Evolutionary conservation across 2,797 vertebrate species (phyloP).

Genomic region (Enteromius mattozi): DNA sequence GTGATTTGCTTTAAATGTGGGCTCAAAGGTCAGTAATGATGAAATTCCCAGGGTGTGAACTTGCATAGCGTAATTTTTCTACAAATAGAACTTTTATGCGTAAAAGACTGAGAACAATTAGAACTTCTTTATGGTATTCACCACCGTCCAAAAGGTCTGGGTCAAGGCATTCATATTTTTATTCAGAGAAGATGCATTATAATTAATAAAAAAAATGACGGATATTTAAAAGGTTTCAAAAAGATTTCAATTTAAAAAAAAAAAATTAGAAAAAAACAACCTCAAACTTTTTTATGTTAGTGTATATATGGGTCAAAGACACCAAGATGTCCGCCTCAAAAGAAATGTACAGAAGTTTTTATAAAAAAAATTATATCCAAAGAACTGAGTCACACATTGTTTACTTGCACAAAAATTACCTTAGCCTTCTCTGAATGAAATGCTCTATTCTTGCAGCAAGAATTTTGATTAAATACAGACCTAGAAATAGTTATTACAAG

Average conservation of each 20-base stretch:
- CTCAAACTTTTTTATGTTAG: not conserved
- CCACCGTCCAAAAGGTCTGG: not conserved
- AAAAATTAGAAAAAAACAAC: not conserved
- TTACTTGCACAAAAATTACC: not conserved
- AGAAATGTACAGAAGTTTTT: too few relatives aligned
- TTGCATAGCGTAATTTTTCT: slow-evolving; percentile 12
- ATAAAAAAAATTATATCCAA: too few relatives aligned
- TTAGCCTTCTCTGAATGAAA: not conserved
- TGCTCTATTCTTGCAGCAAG: not conserved
- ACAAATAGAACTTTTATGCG: slow-evolving; percentile 28
- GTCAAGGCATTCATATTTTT: not conserved
- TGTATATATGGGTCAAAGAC: too few relatives aligned
- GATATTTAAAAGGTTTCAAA: not conserved
- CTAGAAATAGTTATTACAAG: not conserved
- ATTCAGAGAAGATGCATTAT: not conserved
- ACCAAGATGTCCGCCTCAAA: too few relatives aligned
- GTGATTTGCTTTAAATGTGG: slow-evolving; percentile 52
- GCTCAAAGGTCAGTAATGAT: slow-evolving; percentile 47
- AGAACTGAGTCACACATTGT: not conserved
- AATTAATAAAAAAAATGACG: not conserved
- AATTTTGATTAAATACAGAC: not conserved
- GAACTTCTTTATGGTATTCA: not conserved
- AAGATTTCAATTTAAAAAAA: not conserved
- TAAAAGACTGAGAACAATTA: not conserved
- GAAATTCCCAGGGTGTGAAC: slow-evolving; percentile 28